Evolutionary conservation across 1,140 invertebrate species (phyloP).

Genomic region (Pygmarrhopalites habei): DNA sequence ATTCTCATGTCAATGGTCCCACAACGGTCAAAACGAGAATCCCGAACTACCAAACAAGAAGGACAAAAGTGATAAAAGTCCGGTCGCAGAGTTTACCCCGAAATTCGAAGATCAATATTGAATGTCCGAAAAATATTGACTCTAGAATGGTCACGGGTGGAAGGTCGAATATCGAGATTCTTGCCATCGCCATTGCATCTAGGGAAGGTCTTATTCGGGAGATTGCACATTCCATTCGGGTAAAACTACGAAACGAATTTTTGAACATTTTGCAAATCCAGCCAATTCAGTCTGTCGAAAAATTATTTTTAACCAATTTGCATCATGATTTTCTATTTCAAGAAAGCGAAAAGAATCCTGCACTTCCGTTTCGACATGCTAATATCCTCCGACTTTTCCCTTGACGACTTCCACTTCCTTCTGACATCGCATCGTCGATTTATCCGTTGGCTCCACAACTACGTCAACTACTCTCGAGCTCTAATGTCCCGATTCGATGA

Average conservation of each 20-base stretch:
- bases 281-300: not conserved
- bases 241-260: not conserved
- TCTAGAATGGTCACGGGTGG: too few species aligned
- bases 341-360: slow-evolving; percentile 9
- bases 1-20: too few species aligned
- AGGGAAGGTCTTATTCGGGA: slow-evolving; percentile 3
- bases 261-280: not conserved
- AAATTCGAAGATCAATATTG: too few species aligned
- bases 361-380: slow-evolving; percentile 11
- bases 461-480: not conserved
- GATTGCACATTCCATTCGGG: not conserved
- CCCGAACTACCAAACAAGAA: too few species aligned
- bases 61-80: too few species aligned
- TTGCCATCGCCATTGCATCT: slow-evolving; percentile 4
- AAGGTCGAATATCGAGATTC: not conserved
- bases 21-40: too few species aligned
- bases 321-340: not conserved
- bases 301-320: not conserved
- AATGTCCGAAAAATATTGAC: not conserved
- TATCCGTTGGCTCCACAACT: slow-evolving; percentile 11
- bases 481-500: not conserved
- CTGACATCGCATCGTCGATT: slow-evolving; percentile 7
- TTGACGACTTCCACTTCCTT: slow-evolving; percentile 7
- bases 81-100: too few species aligned
- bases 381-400: not conserved